phyloP scores from a whole-genome alignment of 2,113 vertebrate species.

The Pomatostomus ruficeps region DNA sequence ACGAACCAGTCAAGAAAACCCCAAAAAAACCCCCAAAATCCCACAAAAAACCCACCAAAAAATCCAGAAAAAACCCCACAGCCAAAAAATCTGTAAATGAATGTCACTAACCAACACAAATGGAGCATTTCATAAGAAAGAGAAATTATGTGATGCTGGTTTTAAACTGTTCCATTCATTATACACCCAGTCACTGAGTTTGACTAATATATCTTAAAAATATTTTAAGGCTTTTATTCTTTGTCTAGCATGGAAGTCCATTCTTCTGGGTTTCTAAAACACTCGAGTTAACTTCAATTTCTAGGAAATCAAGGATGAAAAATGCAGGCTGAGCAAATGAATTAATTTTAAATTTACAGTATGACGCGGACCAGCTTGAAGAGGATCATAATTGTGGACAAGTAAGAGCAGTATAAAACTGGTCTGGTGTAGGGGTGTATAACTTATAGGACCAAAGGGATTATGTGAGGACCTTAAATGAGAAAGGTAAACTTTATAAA shows the following conservation, averaged over 20 bases:
- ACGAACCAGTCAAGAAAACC: not conserved
- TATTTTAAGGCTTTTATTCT: not conserved
- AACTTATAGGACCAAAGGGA: not conserved
- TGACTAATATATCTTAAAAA: not conserved
- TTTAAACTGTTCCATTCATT: not conserved
- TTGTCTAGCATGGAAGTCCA: not conserved
- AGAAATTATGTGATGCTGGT: not conserved
- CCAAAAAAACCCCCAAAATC: not conserved
- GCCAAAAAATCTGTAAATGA: not conserved
- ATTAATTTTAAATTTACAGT: not conserved
- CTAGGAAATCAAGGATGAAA: not conserved
- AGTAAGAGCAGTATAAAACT: not conserved
- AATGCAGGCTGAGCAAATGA: not conserved
- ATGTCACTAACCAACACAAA: not conserved
- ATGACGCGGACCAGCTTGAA: not conserved
- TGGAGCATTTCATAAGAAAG: not conserved
- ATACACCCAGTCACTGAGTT: not conserved
- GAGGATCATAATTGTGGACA: not conserved
- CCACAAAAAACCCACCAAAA: too few relatives aligned
- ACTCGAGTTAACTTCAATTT: not conserved
- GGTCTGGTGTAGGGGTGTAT: rapidly evolving
- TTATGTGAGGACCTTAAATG: not conserved
- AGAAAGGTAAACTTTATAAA: not conserved
- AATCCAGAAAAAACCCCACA: too few relatives aligned
- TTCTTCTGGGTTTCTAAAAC: not conserved